Evolutionary conservation across 1,140 invertebrate genomes (phyloP).

Genomic region (Temnothorax nylanderi): DNA sequence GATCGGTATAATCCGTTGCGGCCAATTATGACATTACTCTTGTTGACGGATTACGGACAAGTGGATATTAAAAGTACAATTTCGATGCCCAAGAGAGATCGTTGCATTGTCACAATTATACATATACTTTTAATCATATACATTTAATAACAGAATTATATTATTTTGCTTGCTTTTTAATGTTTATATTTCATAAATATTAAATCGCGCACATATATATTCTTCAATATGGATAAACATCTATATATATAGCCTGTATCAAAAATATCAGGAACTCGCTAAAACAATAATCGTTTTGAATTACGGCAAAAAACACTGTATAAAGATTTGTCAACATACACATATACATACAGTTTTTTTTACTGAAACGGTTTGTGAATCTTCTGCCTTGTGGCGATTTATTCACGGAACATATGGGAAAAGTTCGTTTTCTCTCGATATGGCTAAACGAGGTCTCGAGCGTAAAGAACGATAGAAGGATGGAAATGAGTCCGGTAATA

Average conservation of each 20-base stretch:
- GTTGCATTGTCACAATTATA: background rate
- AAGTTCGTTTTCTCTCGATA: conserved; percentile 66
- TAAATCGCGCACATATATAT: background rate
- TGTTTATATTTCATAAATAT: background rate
- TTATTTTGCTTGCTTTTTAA: background rate
- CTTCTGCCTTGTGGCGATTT: conserved; percentile 13
- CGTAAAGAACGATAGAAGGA: conserved; percentile 78
- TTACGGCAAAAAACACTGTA: background rate
- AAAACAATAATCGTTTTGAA: conserved; percentile 14
- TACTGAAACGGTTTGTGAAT: background rate
- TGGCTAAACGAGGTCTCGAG: conserved; percentile 74
- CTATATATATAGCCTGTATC: too few relatives aligned
- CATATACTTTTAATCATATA: background rate
- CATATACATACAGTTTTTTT: background rate
- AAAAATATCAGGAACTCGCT: conserved; percentile 1
- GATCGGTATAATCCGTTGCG: conserved; percentile 29
- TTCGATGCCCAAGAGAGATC: background rate
- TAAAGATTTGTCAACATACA: conserved; percentile 5
- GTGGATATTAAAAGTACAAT: background rate
- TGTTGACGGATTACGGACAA: conserved; percentile 17
- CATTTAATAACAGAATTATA: background rate
- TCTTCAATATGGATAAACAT: background rate
- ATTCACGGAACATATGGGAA: conserved; percentile 46
- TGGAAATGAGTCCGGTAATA: conserved; percentile 82
- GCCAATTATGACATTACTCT: conserved; percentile 21